Evolutionary conservation across 2,888 invertebrate genomes (phyloP).

Genomic region (Chelonus formosanus): DNA sequence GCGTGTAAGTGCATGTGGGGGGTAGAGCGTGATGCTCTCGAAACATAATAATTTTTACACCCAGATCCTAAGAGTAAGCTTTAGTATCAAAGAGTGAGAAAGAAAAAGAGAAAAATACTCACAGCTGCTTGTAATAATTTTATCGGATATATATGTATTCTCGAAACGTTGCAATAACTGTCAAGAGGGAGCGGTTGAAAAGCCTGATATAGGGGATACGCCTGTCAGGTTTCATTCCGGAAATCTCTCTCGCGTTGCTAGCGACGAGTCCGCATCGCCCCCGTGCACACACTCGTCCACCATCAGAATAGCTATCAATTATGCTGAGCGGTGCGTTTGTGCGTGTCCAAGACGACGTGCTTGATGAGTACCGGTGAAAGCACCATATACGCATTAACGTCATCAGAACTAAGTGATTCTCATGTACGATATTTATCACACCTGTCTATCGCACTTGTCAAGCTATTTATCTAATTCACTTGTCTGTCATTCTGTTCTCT

Average conservation of each 20-base stretch:
- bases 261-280: slow-evolving; percentile 11
- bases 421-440: no score
- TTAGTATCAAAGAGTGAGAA: no score
- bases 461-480: no score
- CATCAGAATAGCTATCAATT: slow-evolving; percentile 27
- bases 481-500: no score
- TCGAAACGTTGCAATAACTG: slow-evolving; percentile 57
- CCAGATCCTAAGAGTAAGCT: slow-evolving; percentile 15
- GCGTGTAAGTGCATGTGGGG: slow-evolving; percentile 32
- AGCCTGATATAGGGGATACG: slow-evolving; percentile 53
- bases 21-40: slow-evolving; percentile 21
- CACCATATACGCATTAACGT: slow-evolving; percentile 12
- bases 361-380: slow-evolving; percentile 14
- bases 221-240: slow-evolving; percentile 44
- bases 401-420: no score
- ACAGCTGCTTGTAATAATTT: slow-evolving; percentile 61
- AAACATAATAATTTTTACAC: slow-evolving; percentile 22
- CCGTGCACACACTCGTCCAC: slow-evolving; percentile 5
- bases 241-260: slow-evolving; percentile 40
- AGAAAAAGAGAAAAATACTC: slow-evolving; percentile 24
- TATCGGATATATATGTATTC: slow-evolving; percentile 48
- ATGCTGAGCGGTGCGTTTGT: slow-evolving; percentile 17
- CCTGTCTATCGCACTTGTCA: no score
- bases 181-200: slow-evolving; percentile 51
- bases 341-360: slow-evolving; percentile 11